Percentiles rank a stretch among this genome's conserved stretches.
These are phyloP conservation scores for Isurus oxyrinchus DNA, from an alignment of 2,113 vertebrate species.

Conservation along the genomic window DNA sequence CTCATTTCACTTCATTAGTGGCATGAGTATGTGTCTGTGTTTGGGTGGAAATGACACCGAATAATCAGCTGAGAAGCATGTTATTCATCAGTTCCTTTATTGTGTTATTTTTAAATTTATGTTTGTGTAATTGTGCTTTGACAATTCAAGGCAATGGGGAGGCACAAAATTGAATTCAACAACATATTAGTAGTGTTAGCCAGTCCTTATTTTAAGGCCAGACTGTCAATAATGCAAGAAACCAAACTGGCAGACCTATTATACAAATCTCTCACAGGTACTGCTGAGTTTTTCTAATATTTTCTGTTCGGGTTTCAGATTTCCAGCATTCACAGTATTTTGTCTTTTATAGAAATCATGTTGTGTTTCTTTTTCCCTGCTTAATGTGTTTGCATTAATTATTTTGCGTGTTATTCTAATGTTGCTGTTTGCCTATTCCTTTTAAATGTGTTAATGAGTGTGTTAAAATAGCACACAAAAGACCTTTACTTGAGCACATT, in stretches of 20 bases:
- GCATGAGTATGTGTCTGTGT: neutral
- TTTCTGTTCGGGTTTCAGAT: neutral
- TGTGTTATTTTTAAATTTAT: neutral
- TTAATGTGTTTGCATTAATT: neutral
- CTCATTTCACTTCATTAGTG: constrained; percentile 12
- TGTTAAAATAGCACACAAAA: neutral
- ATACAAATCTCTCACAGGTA: neutral
- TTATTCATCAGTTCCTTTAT: neutral
- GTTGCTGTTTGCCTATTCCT: neutral
- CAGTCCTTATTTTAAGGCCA: neutral
- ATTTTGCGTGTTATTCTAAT: neutral
- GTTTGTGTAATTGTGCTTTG: neutral
- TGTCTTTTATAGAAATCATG: neutral
- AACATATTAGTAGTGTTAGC: neutral
- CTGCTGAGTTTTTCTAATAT: neutral
- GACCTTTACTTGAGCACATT: neutral
- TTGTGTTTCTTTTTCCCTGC: neutral
- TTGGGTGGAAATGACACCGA: neutral
- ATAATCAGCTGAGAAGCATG: neutral
- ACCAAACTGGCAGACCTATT: neutral
- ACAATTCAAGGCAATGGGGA: neutral
- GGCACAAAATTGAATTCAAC: neutral
- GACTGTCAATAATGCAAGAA: neutral
- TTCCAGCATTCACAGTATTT: neutral
- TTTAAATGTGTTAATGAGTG: neutral